A percentile compares a stretch with the other conserved stretches of the same genome.
Evolutionary conservation across 1,140 invertebrate species (phyloP).

Genomic region (Schlechtendalia chinensis): DNA sequence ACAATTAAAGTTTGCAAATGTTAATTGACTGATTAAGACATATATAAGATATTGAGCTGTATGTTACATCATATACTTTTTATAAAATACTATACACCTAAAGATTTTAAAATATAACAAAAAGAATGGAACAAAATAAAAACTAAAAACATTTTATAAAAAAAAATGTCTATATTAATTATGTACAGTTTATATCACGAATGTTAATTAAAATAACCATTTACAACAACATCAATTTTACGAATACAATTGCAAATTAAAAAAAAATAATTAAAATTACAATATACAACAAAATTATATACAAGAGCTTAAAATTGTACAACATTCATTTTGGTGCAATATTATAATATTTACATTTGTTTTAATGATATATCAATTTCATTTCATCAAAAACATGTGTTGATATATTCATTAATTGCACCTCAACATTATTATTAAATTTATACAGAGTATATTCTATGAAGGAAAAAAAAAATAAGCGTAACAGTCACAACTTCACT

Average conservation of each 20-base stretch:
- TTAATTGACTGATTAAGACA: no score
- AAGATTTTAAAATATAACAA: no score
- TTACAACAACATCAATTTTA: constrained; percentile 47
- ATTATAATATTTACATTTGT: constrained; percentile 31
- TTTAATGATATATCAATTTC: constrained; percentile 5
- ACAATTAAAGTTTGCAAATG: no score
- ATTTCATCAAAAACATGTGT: constrained; percentile 15
- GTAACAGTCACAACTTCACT: constrained; percentile 46
- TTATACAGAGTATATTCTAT: constrained; percentile 50
- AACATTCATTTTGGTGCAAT: constrained; percentile 43
- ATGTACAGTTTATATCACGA: constrained; percentile 45
- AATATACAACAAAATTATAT: constrained; percentile 39
- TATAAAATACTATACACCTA: no score
- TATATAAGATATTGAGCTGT: no score
- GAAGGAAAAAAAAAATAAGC: constrained; percentile 48
- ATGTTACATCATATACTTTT: no score
- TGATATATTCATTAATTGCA: constrained; percentile 33
- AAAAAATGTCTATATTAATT: constrained; percentile 45
- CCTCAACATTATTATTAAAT: constrained; percentile 39
- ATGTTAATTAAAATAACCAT: constrained; percentile 48
- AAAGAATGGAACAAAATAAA: neutral
- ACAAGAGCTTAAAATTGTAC: constrained; percentile 43
- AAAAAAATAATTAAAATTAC: constrained; percentile 45
- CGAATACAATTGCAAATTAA: constrained; percentile 41
- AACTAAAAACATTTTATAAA: constrained; percentile 16